Base-by-base conservation (phyloP, 2,113 vertebrate genomes). In the Crocuta crocuta region DNA sequence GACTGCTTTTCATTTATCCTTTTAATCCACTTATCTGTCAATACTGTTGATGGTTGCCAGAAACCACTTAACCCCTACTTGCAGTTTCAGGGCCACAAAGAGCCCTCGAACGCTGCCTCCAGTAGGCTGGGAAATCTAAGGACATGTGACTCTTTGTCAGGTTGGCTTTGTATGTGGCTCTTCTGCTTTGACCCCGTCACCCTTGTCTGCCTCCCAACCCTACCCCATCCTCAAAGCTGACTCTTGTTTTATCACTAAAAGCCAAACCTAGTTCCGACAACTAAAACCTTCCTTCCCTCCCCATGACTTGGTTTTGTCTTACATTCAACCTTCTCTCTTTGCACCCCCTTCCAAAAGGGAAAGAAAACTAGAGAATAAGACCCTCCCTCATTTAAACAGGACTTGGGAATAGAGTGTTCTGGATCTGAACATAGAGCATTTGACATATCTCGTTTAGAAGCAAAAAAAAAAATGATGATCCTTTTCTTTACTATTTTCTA, bases 1-100 rank as follows among this genome's bases (percentile, higher is more conserved):
- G 23, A 87, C 48, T 55, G 43, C 31, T 74, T 78, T 68, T 45
- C 78, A 63, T 83, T 61, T 76, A 50, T 78, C 43, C 39, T 28
- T 90, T 92, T 19, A 94, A 85, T 93, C 48, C 55, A 50, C 23
- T 82, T 61, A 89, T 74, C 87, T 85, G 66, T 74, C 90, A 63
- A 68, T 80, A 74, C 15, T 86, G 7, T 31, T 86, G 45, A 85
- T 68, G 35, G 50, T 5, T 73, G 45, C 26, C 76, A 4, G 8
- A 96, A 89, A 70, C 12, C 33, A 63, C 61, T 93, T 82, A 76
- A 91, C n/a, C 43, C 61, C 50, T 28, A 35, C 5, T 31, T 89
- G 7, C n/a, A 87, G n/a, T 39, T 82, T 73, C 31, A 86, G 65
- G 87, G 58, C n/a, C 21, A 82, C 2, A 21, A 5, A n/a, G 31